Evolutionary conservation across 2,888 invertebrate genomes (phyloP).

Genomic region (Dyspetes luteomarginatus): DNA sequence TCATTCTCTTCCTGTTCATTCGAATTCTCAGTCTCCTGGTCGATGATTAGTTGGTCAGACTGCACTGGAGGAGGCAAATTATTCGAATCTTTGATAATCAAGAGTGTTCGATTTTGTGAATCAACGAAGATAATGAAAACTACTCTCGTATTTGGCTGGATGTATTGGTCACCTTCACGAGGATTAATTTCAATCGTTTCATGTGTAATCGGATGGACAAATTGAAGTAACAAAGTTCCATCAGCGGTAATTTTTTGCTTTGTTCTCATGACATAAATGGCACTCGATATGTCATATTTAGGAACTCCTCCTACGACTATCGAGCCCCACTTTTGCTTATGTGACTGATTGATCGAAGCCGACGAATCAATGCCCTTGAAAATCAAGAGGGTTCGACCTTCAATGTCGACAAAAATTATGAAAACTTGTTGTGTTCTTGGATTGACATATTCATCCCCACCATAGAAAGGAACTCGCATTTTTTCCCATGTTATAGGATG

Average conservation of each 20-base stretch:
- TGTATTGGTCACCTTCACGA: background rate
- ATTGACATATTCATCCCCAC: conserved; percentile 19
- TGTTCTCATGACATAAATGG: background rate
- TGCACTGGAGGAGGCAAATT: background rate
- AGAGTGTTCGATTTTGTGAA: background rate
- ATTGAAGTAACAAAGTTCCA: conserved; percentile 9
- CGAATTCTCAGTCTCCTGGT: background rate
- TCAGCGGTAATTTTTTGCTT: background rate
- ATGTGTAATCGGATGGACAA: conserved; percentile 9
- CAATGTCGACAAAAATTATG: conserved; percentile 37
- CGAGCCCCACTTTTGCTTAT: background rate
- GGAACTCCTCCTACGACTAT: background rate
- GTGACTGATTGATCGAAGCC: background rate
- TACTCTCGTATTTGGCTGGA: background rate
- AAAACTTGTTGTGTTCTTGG: conserved; percentile 15
- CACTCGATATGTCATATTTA: background rate
- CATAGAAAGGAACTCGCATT: background rate
- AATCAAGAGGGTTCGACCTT: conserved; percentile 38
- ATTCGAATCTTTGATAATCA: background rate
- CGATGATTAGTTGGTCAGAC: background rate
- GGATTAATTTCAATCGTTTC: background rate
- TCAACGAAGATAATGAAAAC: conserved; percentile 3
- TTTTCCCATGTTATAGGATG: conserved; percentile 6
- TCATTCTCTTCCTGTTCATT: background rate
- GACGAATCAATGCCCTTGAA: background rate